Evolutionary conservation across 2,797 vertebrate species (phyloP).

Genomic region (Hoplostethus mediterraneus): DNA sequence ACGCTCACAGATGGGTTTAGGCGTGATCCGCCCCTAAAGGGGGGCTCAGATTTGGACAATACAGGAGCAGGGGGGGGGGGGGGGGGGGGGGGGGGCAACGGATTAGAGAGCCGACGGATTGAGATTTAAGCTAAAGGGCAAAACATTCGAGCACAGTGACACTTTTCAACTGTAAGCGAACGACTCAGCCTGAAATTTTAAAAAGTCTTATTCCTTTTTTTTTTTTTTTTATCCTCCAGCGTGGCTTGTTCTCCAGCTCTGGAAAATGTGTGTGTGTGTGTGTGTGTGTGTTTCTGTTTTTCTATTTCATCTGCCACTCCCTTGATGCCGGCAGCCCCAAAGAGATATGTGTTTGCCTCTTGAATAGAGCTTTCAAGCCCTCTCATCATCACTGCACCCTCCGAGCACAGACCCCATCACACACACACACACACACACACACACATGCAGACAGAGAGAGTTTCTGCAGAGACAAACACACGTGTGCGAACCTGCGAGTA

Average conservation of each 20-base stretch:
- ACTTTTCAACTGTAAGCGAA: conserved; percentile 35
- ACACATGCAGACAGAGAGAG: neutral
- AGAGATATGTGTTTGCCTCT: conserved; percentile 30
- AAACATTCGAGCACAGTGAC: conserved; percentile 8
- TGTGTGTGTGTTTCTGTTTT: conserved; percentile 1
- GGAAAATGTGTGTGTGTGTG: conserved; percentile 10
- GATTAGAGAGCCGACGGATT: conserved; percentile 30
- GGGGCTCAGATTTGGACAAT: conserved; percentile 29
- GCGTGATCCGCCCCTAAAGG: conserved; percentile 40
- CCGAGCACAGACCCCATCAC: neutral
- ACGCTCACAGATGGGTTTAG: conserved; percentile 33
- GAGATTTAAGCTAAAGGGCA: conserved; percentile 44
- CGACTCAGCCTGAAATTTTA: conserved; percentile 9
- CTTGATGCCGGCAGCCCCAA: conserved; percentile 5
- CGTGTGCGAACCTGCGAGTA: neutral
- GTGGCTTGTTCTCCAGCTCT: conserved; percentile 25
- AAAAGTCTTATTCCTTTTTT: neutral
- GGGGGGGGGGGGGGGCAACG: neutral
- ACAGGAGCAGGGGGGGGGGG: neutral
- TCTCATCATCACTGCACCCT: conserved; percentile 35
- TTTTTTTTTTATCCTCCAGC: conserved; percentile 10
- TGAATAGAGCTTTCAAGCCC: conserved; percentile 31
- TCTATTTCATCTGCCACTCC: conserved; percentile 39
- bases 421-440: neutral
- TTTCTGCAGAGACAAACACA: neutral